Evolutionary conservation across 2,113 vertebrate species (phyloP).

Genomic region (Dendrocopos noguchii): DNA sequence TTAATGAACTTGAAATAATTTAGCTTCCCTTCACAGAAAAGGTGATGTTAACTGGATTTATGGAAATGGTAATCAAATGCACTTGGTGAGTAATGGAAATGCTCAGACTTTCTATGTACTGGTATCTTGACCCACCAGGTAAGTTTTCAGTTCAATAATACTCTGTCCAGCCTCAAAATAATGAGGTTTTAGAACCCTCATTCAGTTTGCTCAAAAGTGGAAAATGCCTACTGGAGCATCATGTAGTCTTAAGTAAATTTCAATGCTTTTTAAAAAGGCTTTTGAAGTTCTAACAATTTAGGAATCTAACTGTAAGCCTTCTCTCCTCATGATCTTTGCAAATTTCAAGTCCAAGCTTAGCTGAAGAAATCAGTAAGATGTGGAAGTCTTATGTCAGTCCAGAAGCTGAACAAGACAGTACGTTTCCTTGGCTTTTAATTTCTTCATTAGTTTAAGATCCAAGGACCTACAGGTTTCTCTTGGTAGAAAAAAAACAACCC

Average conservation of each 20-base stretch:
- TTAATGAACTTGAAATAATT: not conserved
- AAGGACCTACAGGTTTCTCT: slow-evolving; percentile 46
- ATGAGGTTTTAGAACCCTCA: not conserved
- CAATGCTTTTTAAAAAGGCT: not conserved
- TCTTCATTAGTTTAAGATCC: slow-evolving; percentile 34
- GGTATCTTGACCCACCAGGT: not conserved
- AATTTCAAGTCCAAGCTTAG: slow-evolving; percentile 39
- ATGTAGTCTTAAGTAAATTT: not conserved
- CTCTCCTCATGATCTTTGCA: not conserved
- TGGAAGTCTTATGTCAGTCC: slow-evolving; percentile 24
- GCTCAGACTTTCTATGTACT: not conserved
- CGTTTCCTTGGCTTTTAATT: slow-evolving; percentile 49
- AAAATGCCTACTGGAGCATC: not conserved
- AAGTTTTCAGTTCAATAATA: not conserved
- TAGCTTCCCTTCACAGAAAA: not conserved
- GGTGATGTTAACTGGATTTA: not conserved
- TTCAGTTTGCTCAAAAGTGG: slow-evolving; percentile 1
- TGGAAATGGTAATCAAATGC: not conserved
- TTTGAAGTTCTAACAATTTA: not conserved
- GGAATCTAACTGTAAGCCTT: not conserved
- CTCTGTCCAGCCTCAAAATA: not conserved
- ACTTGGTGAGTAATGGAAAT: not conserved
- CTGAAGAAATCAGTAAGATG: slow-evolving; percentile 1
- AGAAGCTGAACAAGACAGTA: slow-evolving; percentile 21
- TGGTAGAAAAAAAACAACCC: not conserved